A percentile compares a stretch with the other conserved stretches of the same genome.
These are phyloP conservation scores for Rhinolophus sinicus DNA, from an alignment of 2,113 vertebrate species.

Conservation along the genomic window DNA sequence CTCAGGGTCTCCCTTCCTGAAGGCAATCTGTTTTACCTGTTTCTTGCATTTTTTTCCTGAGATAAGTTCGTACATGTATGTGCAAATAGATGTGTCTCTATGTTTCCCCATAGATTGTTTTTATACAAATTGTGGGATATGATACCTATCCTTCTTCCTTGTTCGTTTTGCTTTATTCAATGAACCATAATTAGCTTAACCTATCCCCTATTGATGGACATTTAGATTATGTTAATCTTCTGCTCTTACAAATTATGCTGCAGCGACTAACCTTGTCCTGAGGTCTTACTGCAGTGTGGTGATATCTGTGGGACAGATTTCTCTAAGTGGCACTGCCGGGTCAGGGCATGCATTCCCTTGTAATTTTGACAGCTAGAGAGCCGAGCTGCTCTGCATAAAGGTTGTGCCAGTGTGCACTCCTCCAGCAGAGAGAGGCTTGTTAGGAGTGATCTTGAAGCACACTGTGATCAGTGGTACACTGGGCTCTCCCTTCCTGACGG, in stretches of 20 bases:
- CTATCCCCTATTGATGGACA: background rate
- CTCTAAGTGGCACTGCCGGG: background rate
- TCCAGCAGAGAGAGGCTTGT: background rate
- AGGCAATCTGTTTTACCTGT: background rate
- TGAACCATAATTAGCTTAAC: background rate
- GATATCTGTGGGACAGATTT: background rate
- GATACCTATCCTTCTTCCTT: background rate
- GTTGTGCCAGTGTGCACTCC: background rate
- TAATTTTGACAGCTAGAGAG: background rate
- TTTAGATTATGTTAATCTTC: background rate
- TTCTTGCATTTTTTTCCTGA: background rate
- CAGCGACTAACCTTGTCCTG: background rate
- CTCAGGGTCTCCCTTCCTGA: background rate
- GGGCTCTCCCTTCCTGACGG: background rate
- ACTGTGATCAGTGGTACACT: accelerated
- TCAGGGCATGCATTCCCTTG: background rate
- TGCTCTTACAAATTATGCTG: background rate
- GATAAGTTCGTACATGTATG: background rate
- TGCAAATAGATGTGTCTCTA: background rate
- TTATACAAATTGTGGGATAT: background rate
- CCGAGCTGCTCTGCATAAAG: background rate
- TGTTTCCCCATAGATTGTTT: background rate
- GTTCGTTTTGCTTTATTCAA: background rate
- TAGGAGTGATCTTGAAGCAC: background rate
- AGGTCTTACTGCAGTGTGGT: background rate